These are phyloP conservation scores for Philonicus albiceps DNA, from an alignment of 2,888 invertebrate genomes.

Conservation along the genomic window DNA sequence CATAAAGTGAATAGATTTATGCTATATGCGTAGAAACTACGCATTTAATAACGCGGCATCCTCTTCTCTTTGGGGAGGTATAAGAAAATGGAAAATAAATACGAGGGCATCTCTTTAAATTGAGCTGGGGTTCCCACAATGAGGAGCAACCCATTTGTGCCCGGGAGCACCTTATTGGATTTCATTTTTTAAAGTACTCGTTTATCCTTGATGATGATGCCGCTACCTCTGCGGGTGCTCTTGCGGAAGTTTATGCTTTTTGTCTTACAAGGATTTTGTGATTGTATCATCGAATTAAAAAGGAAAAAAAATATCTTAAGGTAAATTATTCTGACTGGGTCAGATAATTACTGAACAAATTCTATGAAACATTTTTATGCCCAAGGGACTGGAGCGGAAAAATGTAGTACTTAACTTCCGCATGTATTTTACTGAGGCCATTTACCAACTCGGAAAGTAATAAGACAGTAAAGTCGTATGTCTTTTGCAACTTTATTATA, in stretches of 20 bases:
- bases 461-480: neutral
- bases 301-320: neutral
- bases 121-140: neutral
- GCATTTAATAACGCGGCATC: neutral
- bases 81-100: neutral
- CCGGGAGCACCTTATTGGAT: neutral
- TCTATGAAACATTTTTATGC: neutral
- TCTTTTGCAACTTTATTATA: neutral
- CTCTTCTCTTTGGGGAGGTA: neutral
- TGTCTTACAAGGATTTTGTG: neutral
- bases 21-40: neutral
- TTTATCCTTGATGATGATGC: neutral
- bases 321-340: neutral
- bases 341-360: neutral
- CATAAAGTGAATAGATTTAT: constrained; percentile 11
- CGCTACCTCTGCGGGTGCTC: neutral
- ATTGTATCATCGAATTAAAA: neutral
- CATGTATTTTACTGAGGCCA: neutral
- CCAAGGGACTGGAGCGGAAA: neutral
- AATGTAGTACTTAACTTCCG: neutral
- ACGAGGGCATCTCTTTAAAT: neutral
- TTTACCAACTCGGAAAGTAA: neutral
- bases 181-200: neutral
- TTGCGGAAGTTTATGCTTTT: neutral
- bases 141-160: neutral